Base-by-base conservation (phyloP, 2,113 vertebrate species). In the Strigops habroptila region DNA sequence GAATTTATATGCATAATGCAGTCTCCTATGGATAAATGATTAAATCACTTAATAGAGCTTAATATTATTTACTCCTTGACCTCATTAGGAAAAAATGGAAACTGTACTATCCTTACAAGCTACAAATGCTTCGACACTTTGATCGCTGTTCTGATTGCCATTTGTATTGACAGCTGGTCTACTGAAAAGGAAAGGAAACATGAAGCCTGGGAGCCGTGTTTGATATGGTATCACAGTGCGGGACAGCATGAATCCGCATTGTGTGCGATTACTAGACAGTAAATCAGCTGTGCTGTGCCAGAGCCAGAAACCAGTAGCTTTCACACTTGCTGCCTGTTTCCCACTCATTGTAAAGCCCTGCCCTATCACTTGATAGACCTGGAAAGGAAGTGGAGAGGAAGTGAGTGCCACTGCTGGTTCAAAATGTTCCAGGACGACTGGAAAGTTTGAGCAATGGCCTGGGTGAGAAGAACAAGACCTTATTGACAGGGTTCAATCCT, bases 381-480 rank as follows among this genome's bases (percentile, higher is more conserved):
- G 98, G 98, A 98, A 97, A 98, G 98, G 98, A 98, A 98, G 88
- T 5, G 4, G 62, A 82, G 83, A 96, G 98, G 98, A 98, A 98
- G 98, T 95, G 70, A 98, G 98, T 98, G 98, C 98, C 98, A 98
- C 94, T 97, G 98, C 98, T 98, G 86, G 98, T 98, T 98, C 96
- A 97, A 92, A 99, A 98, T 98, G 98, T 99, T 99, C 98, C 99
- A 98, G 97, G 97, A 97, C 46, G 79, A 98, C 98, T 97, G 98
- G 99, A 99, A 99, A 99, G 97, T 99, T 86, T 99, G 98, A 99
- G 98, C 96, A 98, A 98, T 33, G 95, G 98, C 97, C 97, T 91
- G 97, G 97, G 97, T 98, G 97, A 99, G 97, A 98, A 98, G 98
- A 98, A 98, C 97, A 98, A 98, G 98, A 98, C 98, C 98, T 98